phyloP scores from a whole-genome alignment of 2,797 vertebrate species.

The Premnoplex brunnescens region DNA sequence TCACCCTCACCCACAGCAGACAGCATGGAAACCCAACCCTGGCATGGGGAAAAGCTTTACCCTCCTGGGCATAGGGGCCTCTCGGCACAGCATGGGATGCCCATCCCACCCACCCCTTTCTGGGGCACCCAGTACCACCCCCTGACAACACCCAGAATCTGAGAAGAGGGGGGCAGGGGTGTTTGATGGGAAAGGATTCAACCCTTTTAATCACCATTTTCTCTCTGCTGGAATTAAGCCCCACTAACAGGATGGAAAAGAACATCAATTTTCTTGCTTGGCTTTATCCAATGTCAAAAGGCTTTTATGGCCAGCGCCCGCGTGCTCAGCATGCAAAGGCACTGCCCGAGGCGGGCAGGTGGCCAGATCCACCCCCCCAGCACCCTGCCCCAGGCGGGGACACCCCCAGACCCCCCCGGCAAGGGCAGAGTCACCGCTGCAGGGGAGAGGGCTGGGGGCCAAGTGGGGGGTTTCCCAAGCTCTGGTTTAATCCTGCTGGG shows the following conservation, averaged over 20 bases:
- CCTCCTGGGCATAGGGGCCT: rapidly evolving
- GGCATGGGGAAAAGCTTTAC: not conserved
- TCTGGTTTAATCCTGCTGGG: slow-evolving; percentile 3
- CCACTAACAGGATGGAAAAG: slow-evolving; percentile 71
- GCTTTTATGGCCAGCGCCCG: slow-evolving; percentile 50
- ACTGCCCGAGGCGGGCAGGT: not conserved
- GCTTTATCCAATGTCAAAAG: slow-evolving; percentile 74
- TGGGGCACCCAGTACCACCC: not conserved
- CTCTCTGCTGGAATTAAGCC: slow-evolving; percentile 64
- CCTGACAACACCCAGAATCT: not conserved
- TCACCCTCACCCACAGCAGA: not conserved
- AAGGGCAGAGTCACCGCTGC: not conserved
- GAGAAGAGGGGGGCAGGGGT: not conserved
- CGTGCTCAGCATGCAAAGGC: slow-evolving; percentile 61
- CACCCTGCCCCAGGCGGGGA: not conserved
- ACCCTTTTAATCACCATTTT: slow-evolving; percentile 70
- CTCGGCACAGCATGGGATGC: not conserved
- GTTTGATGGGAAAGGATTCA: not conserved
- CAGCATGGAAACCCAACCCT: not conserved
- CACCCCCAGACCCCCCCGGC: not conserved
- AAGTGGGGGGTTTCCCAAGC: not conserved
- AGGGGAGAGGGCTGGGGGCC: not conserved
- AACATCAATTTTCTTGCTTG: slow-evolving; percentile 73
- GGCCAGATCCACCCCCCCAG: not conserved
- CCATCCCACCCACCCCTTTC: not conserved